These are phyloP conservation scores for Molossus alvarezi DNA, from an alignment of 2,797 vertebrate species.

Conservation along the genomic window DNA sequence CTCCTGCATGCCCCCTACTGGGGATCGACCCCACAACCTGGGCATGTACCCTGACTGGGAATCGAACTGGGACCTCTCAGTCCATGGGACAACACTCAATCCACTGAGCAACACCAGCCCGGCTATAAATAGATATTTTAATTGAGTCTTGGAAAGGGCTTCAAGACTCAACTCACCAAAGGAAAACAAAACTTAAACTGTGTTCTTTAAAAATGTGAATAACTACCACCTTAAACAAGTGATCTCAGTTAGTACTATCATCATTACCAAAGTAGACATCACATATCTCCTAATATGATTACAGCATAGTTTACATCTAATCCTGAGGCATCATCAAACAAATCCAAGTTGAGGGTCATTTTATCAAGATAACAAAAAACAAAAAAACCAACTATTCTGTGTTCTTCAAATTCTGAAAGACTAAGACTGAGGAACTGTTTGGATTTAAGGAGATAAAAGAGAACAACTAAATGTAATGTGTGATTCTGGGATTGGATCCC, in stretches of 20 bases:
- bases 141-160: neutral
- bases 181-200: conserved; percentile 37
- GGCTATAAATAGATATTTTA: neutral
- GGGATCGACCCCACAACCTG: no score
- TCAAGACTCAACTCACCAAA: neutral
- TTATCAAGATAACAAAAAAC: neutral
- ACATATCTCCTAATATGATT: neutral
- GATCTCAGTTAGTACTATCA: neutral
- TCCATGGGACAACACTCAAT: no score
- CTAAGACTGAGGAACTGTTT: neutral
- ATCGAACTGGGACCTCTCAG: no score
- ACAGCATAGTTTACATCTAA: neutral
- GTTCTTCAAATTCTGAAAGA: conserved; percentile 35
- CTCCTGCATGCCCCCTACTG: no score
- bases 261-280: neutral
- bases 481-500: neutral
- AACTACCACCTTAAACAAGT: neutral
- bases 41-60: no score
- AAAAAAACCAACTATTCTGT: neutral
- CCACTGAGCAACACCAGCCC: no score
- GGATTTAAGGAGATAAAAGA: conserved; percentile 6
- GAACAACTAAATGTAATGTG: neutral
- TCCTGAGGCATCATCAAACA: neutral
- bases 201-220: neutral
- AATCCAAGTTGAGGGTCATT: conserved; percentile 5